A percentile compares a stretch with the other conserved stretches of the same genome.
phyloP scores from a whole-genome alignment of 2,888 invertebrate species.

The Ctenicera cuprea region DNA sequence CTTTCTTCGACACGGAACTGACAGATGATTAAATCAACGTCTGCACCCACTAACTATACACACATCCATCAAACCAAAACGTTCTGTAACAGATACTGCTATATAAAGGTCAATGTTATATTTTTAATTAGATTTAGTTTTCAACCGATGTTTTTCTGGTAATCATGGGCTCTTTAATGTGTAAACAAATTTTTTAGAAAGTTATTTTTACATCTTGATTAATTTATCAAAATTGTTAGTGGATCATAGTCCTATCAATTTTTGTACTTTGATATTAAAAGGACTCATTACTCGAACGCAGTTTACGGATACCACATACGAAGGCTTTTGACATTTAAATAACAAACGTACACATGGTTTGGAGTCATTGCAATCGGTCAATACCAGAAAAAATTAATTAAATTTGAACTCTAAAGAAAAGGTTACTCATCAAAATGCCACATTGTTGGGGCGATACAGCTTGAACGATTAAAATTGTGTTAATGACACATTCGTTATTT shows the following conservation, averaged over 20 bases:
- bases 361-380: no score
- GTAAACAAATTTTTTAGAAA: slow-evolving; percentile 14
- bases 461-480: no score
- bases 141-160: slow-evolving; percentile 9
- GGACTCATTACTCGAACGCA: no score
- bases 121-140: slow-evolving; percentile 17
- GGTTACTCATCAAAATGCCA: not conserved
- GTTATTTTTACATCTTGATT: no score
- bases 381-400: no score
- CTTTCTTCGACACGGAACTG: no score
- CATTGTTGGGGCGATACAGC: not conserved
- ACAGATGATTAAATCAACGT: not conserved
- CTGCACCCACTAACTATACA: not conserved
- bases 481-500: not conserved
- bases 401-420: not conserved
- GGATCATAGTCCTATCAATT: no score
- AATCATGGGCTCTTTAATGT: not conserved
- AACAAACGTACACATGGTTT: no score
- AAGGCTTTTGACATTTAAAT: no score
- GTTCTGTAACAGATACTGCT: slow-evolving; percentile 14
- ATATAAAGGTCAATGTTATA: slow-evolving; percentile 31
- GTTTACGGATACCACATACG: no score
- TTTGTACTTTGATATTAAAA: no score
- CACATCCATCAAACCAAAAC: not conserved
- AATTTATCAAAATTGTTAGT: no score